Percentiles rank a stretch among this genome's conserved stretches.
Conservation (phyloP, 2,113 vertebrate genomes). For the Calyptommatus sinebrachiatus region DNA sequence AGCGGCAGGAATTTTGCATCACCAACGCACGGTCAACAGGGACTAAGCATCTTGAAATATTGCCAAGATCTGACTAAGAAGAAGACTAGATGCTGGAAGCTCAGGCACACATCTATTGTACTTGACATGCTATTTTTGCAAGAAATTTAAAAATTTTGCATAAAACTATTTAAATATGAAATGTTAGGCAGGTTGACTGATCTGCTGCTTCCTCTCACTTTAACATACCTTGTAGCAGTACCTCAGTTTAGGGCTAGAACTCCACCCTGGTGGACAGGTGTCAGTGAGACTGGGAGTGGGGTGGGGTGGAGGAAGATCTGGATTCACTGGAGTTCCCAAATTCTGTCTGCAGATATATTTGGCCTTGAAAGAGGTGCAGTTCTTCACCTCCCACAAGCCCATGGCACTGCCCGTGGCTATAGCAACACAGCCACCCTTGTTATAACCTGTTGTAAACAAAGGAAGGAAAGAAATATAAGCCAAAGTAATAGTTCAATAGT, state of each 20-base stretch:
- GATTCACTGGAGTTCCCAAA: slow-evolving; percentile 79
- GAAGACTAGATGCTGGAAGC: no score
- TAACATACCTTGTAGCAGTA: slow-evolving; percentile 98
- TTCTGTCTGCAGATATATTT: slow-evolving; percentile 95
- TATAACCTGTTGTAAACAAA: slow-evolving; percentile 74
- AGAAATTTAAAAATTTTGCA: neutral
- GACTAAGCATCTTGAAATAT: no score
- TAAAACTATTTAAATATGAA: neutral
- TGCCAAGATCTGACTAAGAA: no score
- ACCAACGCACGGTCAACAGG: no score
- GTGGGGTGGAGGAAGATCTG: slow-evolving; percentile 75
- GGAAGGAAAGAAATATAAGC: neutral
- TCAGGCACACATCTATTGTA: no score
- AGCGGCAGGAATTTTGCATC: no score
- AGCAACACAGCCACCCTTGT: slow-evolving; percentile 85
- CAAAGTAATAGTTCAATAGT: neutral
- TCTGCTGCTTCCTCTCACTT: neutral
- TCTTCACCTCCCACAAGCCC: slow-evolving; percentile 93
- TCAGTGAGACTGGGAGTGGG: slow-evolving; percentile 87
- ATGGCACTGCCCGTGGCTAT: slow-evolving; percentile 84
- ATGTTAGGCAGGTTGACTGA: neutral
- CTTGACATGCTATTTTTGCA: no score
- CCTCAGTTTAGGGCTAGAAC: slow-evolving; percentile 78
- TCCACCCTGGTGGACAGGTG: slow-evolving; percentile 85
- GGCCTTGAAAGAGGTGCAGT: slow-evolving; percentile 77